These are phyloP conservation scores for Phrynosoma blainvillii DNA, from an alignment of 2,113 vertebrate genomes.

Conservation along the genomic window DNA sequence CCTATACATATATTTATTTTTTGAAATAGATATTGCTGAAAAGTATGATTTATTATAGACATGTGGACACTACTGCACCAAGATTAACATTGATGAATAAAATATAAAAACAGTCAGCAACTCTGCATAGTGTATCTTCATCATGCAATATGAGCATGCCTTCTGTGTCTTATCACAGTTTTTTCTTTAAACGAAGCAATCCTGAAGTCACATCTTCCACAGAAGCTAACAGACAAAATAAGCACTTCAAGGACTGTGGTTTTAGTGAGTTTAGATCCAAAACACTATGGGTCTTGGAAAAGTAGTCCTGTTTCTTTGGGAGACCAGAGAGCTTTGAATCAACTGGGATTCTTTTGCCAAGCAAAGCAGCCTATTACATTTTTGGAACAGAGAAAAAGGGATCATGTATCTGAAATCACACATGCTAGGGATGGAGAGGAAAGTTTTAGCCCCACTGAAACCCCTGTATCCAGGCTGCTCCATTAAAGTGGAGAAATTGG, in stretches of 20 bases:
- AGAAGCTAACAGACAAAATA: not conserved
- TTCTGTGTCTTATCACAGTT: not conserved
- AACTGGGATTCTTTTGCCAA: not conserved
- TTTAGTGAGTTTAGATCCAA: not conserved
- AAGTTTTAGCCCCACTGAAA: slow-evolving; percentile 31
- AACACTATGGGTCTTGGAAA: not conserved
- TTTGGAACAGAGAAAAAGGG: not conserved
- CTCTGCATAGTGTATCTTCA: not conserved
- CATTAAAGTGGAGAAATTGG: slow-evolving; percentile 10
- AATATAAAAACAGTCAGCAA: not conserved
- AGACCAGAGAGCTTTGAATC: not conserved
- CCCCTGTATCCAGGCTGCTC: not conserved
- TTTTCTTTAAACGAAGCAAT: not conserved
- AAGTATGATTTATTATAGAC: not conserved
- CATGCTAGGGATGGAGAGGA: accelerated
- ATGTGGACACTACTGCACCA: not conserved
- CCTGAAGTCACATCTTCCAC: not conserved
- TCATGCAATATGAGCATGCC: not conserved
- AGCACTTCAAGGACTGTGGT: not conserved
- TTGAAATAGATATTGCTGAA: not conserved
- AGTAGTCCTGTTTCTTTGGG: not conserved
- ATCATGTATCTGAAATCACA: slow-evolving; percentile 14
- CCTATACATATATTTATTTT: not conserved
- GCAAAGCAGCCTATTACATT: not conserved
- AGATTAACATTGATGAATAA: not conserved